Percentiles rank a stretch among this genome's conserved stretches.
Evolutionary conservation across 2,113 vertebrate species (phyloP).

Genomic region (Etia nguti): DNA sequence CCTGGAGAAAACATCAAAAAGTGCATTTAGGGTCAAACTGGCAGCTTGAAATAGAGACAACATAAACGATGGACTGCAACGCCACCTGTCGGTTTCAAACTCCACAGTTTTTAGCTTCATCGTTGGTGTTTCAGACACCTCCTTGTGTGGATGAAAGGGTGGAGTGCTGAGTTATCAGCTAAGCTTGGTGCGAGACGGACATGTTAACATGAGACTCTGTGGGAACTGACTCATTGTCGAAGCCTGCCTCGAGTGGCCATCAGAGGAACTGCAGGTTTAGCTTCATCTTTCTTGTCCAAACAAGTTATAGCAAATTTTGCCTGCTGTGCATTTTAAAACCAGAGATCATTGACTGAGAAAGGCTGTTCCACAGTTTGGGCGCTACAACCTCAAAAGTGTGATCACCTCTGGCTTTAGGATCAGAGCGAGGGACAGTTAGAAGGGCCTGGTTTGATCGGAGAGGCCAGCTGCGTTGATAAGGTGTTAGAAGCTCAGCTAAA

Average conservation of each 20-base stretch:
- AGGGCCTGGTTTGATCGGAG: fast-evolving
- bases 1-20: background rate
- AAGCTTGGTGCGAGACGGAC: background rate
- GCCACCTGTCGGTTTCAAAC: background rate
- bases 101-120: background rate
- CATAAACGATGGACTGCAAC: background rate
- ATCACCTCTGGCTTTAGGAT: fast-evolving
- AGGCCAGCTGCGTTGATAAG: background rate
- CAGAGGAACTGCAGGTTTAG: background rate
- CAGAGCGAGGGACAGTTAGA: background rate
- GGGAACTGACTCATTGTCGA: background rate
- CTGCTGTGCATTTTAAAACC: background rate
- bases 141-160: background rate
- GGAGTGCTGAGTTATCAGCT: background rate
- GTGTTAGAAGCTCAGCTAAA: background rate
- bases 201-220: background rate
- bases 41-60: fast-evolving
- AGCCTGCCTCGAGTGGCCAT: background rate
- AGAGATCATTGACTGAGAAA: background rate
- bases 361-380: background rate
- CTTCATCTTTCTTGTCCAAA: background rate
- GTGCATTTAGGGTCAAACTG: background rate
- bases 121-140: background rate
- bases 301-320: background rate
- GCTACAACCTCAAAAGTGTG: background rate